phyloP scores from a whole-genome alignment of 2,888 invertebrate genomes.

The Alloscopus bannaensis region DNA sequence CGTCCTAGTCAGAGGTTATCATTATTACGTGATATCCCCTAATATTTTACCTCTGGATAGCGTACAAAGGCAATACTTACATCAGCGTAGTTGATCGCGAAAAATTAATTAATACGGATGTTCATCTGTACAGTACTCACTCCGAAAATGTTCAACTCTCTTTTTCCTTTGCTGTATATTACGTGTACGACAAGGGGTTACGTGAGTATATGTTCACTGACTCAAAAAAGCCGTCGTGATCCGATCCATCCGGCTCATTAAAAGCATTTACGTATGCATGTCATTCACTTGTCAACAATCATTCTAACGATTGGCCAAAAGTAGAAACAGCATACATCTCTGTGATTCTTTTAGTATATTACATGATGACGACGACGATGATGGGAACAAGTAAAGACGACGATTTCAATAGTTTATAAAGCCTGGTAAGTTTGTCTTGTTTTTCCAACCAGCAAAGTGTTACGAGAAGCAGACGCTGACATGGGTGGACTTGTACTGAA shows the following conservation, averaged over 20 bases:
- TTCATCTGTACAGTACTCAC: constrained; percentile 18
- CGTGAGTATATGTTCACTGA: constrained; percentile 17
- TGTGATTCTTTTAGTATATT: too few species aligned
- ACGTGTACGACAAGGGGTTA: constrained; percentile 1
- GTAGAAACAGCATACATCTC: too few species aligned
- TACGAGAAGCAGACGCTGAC: too few species aligned
- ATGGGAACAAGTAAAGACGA: too few species aligned
- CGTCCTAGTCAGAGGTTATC: too few species aligned
- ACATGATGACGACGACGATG: too few species aligned
- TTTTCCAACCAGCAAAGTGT: too few species aligned
- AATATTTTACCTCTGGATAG: too few species aligned
- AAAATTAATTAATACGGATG: constrained; percentile 61
- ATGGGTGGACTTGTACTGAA: too few species aligned
- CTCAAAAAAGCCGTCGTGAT: neutral
- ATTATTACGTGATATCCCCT: too few species aligned
- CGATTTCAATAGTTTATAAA: too few species aligned
- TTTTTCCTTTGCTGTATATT: constrained; percentile 16
- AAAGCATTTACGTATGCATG: constrained; percentile 30
- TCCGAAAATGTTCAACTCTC: neutral
- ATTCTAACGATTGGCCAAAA: constrained; percentile 5
- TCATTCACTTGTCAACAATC: constrained; percentile 42
- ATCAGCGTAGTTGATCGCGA: constrained; percentile 58
- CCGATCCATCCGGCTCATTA: constrained; percentile 40
- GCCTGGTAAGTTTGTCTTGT: too few species aligned
- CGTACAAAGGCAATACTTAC: constrained; percentile 44